Evolutionary conservation across 2,113 vertebrate species (phyloP), one percentile per base, ranked within the genome.

Genomic region (Rafetus swinhoei): DNA sequence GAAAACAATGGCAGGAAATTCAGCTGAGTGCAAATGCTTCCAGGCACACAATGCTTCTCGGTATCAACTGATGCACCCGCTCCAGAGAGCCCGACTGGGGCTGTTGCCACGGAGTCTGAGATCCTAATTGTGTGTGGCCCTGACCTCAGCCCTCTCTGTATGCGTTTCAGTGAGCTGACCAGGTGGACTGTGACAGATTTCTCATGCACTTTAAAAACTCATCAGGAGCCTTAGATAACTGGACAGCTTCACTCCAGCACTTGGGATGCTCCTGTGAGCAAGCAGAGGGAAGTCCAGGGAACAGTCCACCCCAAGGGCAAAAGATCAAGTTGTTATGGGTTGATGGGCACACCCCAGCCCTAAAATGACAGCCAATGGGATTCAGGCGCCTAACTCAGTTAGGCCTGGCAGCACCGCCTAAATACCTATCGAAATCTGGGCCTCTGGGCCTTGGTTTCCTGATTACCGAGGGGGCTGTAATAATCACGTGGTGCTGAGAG

Each of bases 1-100:
- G 35, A 10, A 0, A 92, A 96, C 94, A 97, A 97, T 95, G 85
- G 89, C 35, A 9, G 79, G 95, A 97, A 95, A 83, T 56, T 0
- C 3, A 56, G 86, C 0, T 1, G 83, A 91, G 76, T 88, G 39
- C 0, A 92, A 83, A 90, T 54, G 5, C 77, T 95, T 96, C 91
- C 95, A 50, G 69, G 1, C 83, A 82, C 91, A 91, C 93, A 91
- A 91, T 91, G 89, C 87, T 65, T 88, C 89, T 91, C 86, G 81
- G 57, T 56, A 85, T 84, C 82, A 84, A 85, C 85, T 79, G 89
- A 69, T 56, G 52, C 25, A 21, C 25, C 85, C 84, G 89, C 81
- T 82, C 82, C 89, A 0, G 15, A 0, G 1, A 29, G 3, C 15
- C 13, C 50, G 87, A 24, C 87, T 53, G 22, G 3, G 5, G 7